phyloP scores from a whole-genome alignment of 2,113 vertebrate genomes.

The Protobothrops mucrosquamatus region DNA sequence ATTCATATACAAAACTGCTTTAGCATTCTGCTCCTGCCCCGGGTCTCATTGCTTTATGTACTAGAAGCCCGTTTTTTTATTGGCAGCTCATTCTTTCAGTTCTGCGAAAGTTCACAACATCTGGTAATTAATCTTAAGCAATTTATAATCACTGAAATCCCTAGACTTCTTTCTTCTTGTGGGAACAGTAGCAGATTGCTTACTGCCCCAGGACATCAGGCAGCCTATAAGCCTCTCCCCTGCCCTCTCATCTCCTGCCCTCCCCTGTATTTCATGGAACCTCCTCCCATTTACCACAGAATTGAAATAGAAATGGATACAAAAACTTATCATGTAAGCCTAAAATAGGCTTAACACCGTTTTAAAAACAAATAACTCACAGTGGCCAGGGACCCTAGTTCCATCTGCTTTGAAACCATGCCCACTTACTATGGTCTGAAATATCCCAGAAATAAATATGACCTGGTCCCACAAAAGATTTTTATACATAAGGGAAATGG shows the following conservation, averaged over 20 bases:
- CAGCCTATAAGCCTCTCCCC: background rate
- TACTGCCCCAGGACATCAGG: background rate
- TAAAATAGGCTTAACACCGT: background rate
- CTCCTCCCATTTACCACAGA: background rate
- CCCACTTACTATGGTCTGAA: background rate
- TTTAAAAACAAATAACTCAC: background rate
- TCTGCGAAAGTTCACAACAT: background rate
- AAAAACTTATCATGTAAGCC: background rate
- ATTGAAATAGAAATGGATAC: background rate
- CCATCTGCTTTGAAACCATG: background rate
- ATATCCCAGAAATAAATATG: background rate
- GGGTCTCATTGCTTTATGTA: background rate
- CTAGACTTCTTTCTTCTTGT: background rate
- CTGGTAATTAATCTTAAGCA: background rate
- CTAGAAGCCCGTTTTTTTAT: background rate
- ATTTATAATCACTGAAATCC: background rate
- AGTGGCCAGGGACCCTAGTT: background rate
- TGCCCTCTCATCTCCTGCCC: background rate
- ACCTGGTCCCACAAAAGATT: background rate
- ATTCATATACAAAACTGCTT: background rate
- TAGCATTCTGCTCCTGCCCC: background rate
- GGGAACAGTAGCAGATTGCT: background rate
- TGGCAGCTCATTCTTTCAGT: background rate
- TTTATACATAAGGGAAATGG: background rate
- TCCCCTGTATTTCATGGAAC: background rate